Base-by-base conservation (phyloP, 2,797 vertebrate genomes). In the Dicrostonyx torquatus region DNA sequence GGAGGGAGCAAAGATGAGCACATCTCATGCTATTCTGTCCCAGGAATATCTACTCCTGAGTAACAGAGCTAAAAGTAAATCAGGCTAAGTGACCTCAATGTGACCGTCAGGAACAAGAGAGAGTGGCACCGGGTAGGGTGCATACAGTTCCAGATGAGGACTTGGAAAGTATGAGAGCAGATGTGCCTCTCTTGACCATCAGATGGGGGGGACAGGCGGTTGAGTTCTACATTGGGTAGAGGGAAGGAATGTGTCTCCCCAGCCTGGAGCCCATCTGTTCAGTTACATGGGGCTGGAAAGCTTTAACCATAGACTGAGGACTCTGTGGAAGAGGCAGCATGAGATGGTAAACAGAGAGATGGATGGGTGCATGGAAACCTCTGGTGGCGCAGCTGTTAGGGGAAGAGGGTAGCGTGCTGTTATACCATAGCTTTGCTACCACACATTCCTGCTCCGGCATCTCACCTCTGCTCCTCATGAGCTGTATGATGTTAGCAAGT, bases 311-410 rank as follows among this genome's bases (percentile, higher is more conserved):
- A 31, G 94, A 43, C 48, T 0, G 1, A 68, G 43, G 60, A 40
- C 37, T 80, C 50, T 53, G 3, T 29, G 8, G 48, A 80, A 78
- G 73, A 55, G 15, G 14, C 18, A 20, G 29, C 72, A 13, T 0
- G 0, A 60, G 12, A 55, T 6, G 29, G 29, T 1, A 29, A 34
- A 55, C 2, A 5, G 53, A 1, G 0, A 14, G 14, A 45, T 6
- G 22, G 84, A 29, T 22, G 1, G 37, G 29, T 14, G 12, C 2
- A 2, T 6, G 26, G 66, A 68, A 43, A 18, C 26, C 15, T 11
- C 29, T 0, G 11, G 45, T n/a, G 58, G n/a, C 14, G 22, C 7
- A 29, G 48, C 50, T 75, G 40, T 55, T 10, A 37, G 43, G 77
- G 70, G 50, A 53, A 37, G 34, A 75, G 48, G 37, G 7, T 4